Evolutionary conservation across 2,797 vertebrate species (phyloP).

Genomic region (Rachycentron canadum): DNA sequence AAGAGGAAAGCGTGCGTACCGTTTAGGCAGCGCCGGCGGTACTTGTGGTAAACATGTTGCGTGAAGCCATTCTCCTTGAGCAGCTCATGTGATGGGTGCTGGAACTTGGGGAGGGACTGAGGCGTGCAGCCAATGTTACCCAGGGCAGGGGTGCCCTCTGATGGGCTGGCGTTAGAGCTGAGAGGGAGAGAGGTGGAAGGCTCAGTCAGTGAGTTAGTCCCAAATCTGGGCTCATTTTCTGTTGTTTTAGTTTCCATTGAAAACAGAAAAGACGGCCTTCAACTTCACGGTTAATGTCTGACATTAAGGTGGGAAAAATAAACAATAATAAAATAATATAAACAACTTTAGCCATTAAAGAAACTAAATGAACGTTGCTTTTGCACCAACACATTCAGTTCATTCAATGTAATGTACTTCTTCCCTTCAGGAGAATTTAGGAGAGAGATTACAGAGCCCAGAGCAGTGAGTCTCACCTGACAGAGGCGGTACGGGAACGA

Average conservation of each 20-base stretch:
- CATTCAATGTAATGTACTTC: neutral
- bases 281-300: too few relatives aligned
- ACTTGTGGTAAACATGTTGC: constrained; percentile 99
- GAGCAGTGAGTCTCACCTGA: constrained; percentile 86
- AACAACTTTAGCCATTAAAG: neutral
- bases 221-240: neutral
- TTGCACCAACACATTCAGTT: neutral
- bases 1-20: constrained; percentile 76
- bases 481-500: constrained; percentile 94
- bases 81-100: constrained; percentile 98
- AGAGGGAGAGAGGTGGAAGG: neutral
- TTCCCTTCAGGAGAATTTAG: neutral
- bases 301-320: too few relatives aligned
- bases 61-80: constrained; percentile 99
- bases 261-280: too few relatives aligned
- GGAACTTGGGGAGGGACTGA: constrained; percentile 98
- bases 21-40: constrained; percentile 97
- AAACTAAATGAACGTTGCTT: neutral
- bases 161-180: constrained; percentile 95
- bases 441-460: neutral
- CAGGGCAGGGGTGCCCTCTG: constrained; percentile 91
- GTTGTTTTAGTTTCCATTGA: neutral
- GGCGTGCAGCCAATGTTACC: constrained; percentile 96
- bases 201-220: neutral
- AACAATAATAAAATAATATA: too few relatives aligned